A percentile compares a stretch with the other conserved stretches of the same genome.
phyloP scores from a whole-genome alignment of 2,113 vertebrate species.

The Serilophus lunatus region DNA sequence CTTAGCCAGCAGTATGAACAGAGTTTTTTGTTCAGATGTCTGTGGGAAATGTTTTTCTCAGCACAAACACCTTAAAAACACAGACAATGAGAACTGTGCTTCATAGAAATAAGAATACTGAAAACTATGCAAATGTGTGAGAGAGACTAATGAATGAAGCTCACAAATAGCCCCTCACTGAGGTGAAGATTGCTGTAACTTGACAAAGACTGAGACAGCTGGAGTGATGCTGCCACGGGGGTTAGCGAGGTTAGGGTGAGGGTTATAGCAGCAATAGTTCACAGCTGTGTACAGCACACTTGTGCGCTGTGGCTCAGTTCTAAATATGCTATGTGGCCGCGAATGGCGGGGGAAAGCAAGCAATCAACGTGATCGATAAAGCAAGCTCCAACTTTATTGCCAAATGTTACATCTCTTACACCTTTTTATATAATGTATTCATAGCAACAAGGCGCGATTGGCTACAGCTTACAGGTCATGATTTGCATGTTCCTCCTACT shows the following conservation, averaged over 20 bases:
- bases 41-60: background rate
- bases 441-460: too few relatives aligned
- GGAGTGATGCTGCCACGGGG: background rate
- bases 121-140: background rate
- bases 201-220: background rate
- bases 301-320: background rate
- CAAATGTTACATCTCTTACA: too few relatives aligned
- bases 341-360: too few relatives aligned
- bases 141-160: background rate
- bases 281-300: background rate
- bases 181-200: background rate
- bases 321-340: background rate
- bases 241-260: background rate
- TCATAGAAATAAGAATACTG: background rate
- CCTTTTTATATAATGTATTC: too few relatives aligned
- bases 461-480: too few relatives aligned
- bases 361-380: too few relatives aligned
- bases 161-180: background rate
- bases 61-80: background rate
- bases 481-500: too few relatives aligned
- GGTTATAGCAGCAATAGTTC: background rate
- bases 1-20: background rate
- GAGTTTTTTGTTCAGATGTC: background rate
- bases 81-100: background rate
- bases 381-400: too few relatives aligned